Base-by-base conservation (phyloP, 2,888 invertebrate species). In the Iphiclides podalirius region DNA sequence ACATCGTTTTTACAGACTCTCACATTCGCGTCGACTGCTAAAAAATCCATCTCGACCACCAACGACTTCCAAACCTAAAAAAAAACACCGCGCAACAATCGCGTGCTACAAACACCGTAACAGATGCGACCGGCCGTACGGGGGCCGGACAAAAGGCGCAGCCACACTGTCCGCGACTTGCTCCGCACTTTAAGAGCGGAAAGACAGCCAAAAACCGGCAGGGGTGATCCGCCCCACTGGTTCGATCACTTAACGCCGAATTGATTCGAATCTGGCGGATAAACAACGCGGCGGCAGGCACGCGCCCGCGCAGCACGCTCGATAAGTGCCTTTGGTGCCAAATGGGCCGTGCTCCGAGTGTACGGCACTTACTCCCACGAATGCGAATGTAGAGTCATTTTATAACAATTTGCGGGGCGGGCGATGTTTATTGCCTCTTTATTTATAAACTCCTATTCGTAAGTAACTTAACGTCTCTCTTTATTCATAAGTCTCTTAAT, bases 221-320 rank as follows among this genome's bases (percentile, higher is more conserved):
- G 66, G 69, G 72, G 77, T 63, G 69, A 68, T 70, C 69, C n/a
- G n/a, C 79, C 77, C 77, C 66, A 65, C 52, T 55, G 56, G 52
- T 55, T 59, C 67, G 63, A 75, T 75, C 77, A 74, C 76, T 78
- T 79, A 71, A 81, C 79, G 82, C 74, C 79, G 80, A 83, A 84
- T 84, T 83, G 75, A 79, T 67, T 64, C 70, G 78, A 76, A 77
- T 71, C 71, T 74, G 71, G n/a, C n/a, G n/a, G 67, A 78, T 80
- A 85, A 84, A 84, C 85, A 86, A 82, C 77, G 72, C 69, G 66
- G 66, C 61, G 59, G 66, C 58, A n/a, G 82, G 60, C 85, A 83
- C 84, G 84, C 70, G 85, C 63, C 76, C 53, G 50, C 52, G 53
- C 55, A 63, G 70, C 60, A 57, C 55, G 66, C 68, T 70, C 67